Evolutionary conservation across 2,113 vertebrate genomes (phyloP).

Genomic region (Aix galericulata): DNA sequence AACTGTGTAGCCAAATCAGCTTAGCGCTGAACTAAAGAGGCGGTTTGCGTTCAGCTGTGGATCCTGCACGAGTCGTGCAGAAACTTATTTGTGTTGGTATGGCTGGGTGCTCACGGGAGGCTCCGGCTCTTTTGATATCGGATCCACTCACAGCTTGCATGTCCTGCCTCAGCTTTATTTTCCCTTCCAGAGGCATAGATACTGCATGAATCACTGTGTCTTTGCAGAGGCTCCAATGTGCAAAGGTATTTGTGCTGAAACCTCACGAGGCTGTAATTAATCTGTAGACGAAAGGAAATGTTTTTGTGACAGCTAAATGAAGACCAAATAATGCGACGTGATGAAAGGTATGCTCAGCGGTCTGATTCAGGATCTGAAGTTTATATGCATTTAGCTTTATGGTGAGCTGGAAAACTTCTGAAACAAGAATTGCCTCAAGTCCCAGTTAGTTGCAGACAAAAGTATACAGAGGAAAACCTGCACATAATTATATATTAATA

Average conservation of each 20-base stretch:
- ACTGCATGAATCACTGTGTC: constrained; percentile 58
- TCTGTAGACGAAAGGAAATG: constrained; percentile 67
- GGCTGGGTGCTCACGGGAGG: constrained; percentile 42
- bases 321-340: constrained; percentile 58
- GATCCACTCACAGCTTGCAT: constrained; percentile 44
- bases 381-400: constrained; percentile 11
- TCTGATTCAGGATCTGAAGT: constrained; percentile 11
- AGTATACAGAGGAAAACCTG: background rate
- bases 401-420: background rate
- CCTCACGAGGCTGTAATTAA: constrained; percentile 66
- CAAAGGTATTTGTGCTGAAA: constrained; percentile 54
- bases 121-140: constrained; percentile 65
- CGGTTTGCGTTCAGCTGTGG: background rate
- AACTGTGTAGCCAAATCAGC: constrained; percentile 43
- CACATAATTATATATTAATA: background rate
- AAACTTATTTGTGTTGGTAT: constrained; percentile 53
- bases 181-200: constrained; percentile 56
- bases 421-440: constrained; percentile 14
- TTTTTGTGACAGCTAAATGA: constrained; percentile 70
- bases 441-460: background rate
- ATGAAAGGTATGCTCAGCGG: constrained; percentile 57
- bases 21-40: background rate
- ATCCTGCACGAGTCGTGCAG: constrained; percentile 30
- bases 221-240: constrained; percentile 44
- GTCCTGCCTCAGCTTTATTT: constrained; percentile 50